These are phyloP conservation scores for Bellardia bayeri DNA, from an alignment of 2,888 invertebrate species.

Conservation along the genomic window DNA sequence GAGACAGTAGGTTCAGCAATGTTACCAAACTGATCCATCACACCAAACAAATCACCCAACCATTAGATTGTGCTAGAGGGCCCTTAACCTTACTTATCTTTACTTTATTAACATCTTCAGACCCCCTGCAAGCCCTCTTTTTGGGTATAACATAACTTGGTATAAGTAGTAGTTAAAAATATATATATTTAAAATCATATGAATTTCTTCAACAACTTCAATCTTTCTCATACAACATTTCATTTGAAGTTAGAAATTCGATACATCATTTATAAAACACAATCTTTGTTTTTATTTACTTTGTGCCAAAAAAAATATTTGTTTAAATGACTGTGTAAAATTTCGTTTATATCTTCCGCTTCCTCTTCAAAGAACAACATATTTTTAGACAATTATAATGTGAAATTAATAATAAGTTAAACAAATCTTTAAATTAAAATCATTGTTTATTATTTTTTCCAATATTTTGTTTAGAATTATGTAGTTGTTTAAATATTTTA, in stretches of 20 bases:
- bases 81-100: too few relatives aligned
- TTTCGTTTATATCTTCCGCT: slow-evolving; percentile 31
- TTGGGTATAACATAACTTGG: too few relatives aligned
- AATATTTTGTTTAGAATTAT: not conserved
- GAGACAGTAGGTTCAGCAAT: too few relatives aligned
- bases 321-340: slow-evolving; percentile 38
- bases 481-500: not conserved
- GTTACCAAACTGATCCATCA: too few relatives aligned
- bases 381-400: slow-evolving; percentile 22
- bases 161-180: too few relatives aligned
- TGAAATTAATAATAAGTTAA: slow-evolving; percentile 26
- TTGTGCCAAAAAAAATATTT: not conserved
- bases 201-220: not conserved
- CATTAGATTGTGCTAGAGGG: too few relatives aligned
- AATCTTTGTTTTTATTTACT: not conserved
- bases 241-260: not conserved
- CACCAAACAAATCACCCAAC: too few relatives aligned
- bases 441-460: not conserved
- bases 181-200: not conserved
- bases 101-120: too few relatives aligned
- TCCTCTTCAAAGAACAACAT: slow-evolving; percentile 16
- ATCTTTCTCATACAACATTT: not conserved
- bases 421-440: slow-evolving; percentile 16
- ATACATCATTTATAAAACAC: slow-evolving; percentile 6
- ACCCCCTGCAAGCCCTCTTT: too few relatives aligned